Evolutionary conservation across 2,113 vertebrate species (phyloP), one percentile per base, ranked within the genome.

Genomic region (Castor canadensis): DNA sequence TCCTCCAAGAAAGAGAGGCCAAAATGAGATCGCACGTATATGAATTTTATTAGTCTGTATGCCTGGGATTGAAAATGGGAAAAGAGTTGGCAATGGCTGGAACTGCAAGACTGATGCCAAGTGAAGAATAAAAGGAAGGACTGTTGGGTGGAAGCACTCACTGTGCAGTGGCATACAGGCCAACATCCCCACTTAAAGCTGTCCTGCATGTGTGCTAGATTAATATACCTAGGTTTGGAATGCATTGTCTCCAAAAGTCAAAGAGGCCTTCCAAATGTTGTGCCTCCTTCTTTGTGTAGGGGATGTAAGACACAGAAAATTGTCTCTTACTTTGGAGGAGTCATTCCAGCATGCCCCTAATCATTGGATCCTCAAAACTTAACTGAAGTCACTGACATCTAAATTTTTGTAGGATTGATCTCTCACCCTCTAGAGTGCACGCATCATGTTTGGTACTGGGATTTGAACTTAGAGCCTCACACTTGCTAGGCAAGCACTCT

Each of bases 11-110:
- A 91, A 28, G 72, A 93, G 86, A 82, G 43, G 28, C 62, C 20
- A 81, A 88, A 94, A 82, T 93, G 73, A 43, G 87, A 93, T 91
- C 77, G 94, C 49, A 94, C 26, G 81, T 54, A 38, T 9, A 62
- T 90, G 56, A 43, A 54, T 77, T 91, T 30, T 94, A 79, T 86
- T 93, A 95, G 60, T 38, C 26, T 87, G 0, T 52, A 40, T 90
- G 35, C 38, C 45, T 73, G 16, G 30, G 28, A 45, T 73, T 49
- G 75, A 72, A 84, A 87, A 96, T 73, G 47, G n/a, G 9, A 88
- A 79, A n/a, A n/a, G 4, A 83, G 32, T n/a, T 84, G 40, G 9
- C 71, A 71, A 84, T 90, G 40, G 13, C 40, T 81, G 49, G 11
- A 16, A 45, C 6, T 17, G 38, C 32, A 77, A 87, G 49, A 40